Base-by-base conservation (phyloP, 2,888 invertebrate species). In the Drymonia ruficornis region DNA sequence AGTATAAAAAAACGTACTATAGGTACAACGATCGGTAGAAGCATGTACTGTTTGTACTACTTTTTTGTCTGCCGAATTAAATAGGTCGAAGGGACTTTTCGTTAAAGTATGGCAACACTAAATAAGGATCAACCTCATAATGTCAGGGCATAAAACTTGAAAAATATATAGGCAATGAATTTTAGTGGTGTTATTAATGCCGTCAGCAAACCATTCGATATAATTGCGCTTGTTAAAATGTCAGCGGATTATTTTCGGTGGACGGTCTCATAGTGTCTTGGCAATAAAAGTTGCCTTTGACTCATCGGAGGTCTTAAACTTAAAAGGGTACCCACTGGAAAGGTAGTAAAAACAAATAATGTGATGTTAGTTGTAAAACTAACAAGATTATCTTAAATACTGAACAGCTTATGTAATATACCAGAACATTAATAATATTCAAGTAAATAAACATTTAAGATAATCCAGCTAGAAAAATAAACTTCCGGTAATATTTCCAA, bases 211-310 rank as follows among this genome's bases (percentile, higher is more conserved):
- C 49, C 50, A 45, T 61, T 55, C 19, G 48, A 47, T 52, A 57
- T 70, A 56, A 65, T 65, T 61, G 54, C 61, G 43, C 43, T 52
- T 60, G 59, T 68, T 61, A 56, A 70, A 70, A 68, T 71, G 58
- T 65, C 65, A 56, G 55, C 61, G 46, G 49, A 63, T 62, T 67
- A 61, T 54, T 44, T 53, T 59, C 49, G 45, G 50, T 50, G 40
- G 36, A 60, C 42, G 53, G 50, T 59, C 54, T 60, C 59, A 58
- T 68, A 57, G 58, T 34, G 29, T n/a, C 28, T 52, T 19, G 49
- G 43, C 34, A 15, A 50, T 50, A 47, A 47, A 47, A 40, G 47
- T 43, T 51, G 16, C 40, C 40, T 34, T 49, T 64, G 70, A 70
- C 53, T 67, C 64, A 61, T n/a, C 23, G 15, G 2, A 9, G 43